Base-by-base conservation (phyloP, 2,888 invertebrate species). In the Zygogramma bicolorata region DNA sequence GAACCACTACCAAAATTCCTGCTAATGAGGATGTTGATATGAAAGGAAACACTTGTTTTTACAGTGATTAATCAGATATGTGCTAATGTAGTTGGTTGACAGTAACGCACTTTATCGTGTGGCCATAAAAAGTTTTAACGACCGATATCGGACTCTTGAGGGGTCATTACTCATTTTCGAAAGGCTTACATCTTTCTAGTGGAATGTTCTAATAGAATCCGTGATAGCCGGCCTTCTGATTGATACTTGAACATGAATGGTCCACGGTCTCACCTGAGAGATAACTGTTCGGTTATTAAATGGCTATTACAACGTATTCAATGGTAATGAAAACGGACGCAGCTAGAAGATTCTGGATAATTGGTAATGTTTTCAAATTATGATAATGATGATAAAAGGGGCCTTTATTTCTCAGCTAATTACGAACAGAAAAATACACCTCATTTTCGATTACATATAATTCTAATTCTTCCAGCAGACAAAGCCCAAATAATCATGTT, bases 41-140 rank as follows among this genome's bases (percentile, higher is more conserved):
- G 46, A 29, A 63, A 63, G 49, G n/a, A 29, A 63, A 18, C 49
- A 29, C 42, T 63, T 63, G 46, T 46, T 63, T 40, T 46, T 25
- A 29, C 63, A 27, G 42, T 63, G 63, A 63, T 49, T 63, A 18
- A 63, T 46, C 29, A 46, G 25, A 46, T 18, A 63, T 49, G 63
- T 63, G 63, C 63, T 63, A 63, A 63, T 63, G 63, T 63, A 63
- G 49, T 18, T 63, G 31, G 63, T 46, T 20, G 61, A 34, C 38
- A 61, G 38, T 40, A 60, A 42, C 27, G 25, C 27, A 53, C 25
- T 53, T 53, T 27, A 53, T 53, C 53, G 22, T 27, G 5, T 8
- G 27, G 27, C 25, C 27, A 7, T 15, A n/a, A 29, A 63, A 46
- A 20, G 34, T 34, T 63, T 63, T 10, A 13, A 46, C 15, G 22